Evolutionary conservation across 92 coral and sea anemone genomes (phyloP).

Genomic region (Epizoanthus rinbou): DNA sequence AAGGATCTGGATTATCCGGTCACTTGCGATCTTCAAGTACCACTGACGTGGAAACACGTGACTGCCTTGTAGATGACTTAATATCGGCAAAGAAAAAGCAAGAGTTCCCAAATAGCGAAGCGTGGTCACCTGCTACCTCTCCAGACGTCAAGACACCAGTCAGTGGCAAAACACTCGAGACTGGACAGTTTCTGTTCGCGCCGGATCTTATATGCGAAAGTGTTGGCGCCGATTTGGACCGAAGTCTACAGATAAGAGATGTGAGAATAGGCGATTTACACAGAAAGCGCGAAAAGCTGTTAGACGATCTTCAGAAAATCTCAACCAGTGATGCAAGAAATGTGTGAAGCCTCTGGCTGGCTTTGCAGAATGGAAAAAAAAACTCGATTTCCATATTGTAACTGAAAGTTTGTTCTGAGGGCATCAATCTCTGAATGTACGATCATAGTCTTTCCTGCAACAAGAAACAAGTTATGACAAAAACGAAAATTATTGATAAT

Average conservation of each 20-base stretch:
- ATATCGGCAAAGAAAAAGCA: background rate
- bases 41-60: background rate
- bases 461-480: too few species aligned
- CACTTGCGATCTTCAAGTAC: background rate
- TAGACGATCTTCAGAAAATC: slow-evolving; percentile 24
- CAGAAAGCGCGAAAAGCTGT: slow-evolving; percentile 26
- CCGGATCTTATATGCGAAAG: background rate
- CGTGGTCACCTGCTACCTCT: background rate
- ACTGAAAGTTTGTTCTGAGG: too few species aligned
- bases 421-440: too few species aligned
- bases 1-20: background rate
- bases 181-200: background rate
- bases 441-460: too few species aligned
- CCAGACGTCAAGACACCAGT: background rate
- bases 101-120: background rate
- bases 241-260: slow-evolving; percentile 33
- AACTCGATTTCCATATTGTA: too few species aligned
- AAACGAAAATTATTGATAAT: too few species aligned
- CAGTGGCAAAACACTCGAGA: background rate
- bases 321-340: slow-evolving; percentile 5
- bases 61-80: background rate
- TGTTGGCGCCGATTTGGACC: slow-evolving; percentile 28
- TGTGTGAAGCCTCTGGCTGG: background rate
- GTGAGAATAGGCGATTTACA: slow-evolving; percentile 5
- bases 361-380: too few species aligned